Base-by-base conservation (phyloP, 2,113 vertebrate genomes). In the Myotis brandtii region DNA sequence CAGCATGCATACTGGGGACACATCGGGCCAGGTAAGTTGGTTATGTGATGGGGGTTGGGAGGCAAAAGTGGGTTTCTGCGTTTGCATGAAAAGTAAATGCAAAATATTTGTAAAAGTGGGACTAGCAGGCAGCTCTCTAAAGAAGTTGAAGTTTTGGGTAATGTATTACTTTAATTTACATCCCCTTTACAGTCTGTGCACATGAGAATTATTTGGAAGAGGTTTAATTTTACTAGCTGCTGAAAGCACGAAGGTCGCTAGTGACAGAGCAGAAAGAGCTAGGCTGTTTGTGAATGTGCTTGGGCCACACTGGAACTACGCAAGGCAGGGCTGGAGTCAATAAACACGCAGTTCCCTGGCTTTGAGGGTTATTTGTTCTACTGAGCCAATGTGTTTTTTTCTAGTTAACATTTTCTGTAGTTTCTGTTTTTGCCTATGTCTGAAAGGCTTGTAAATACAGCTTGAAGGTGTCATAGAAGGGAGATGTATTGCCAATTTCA, bases 81-180 rank as follows among this genome's bases (percentile, higher is more conserved):
- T 52, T 80, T 34, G 4, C 27, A 18, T 34, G 23, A 13, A 34
- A 43, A 10, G 32, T 48, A 94, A 91, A 79, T 66, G 48, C 17
- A 82, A 70, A 96, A 93, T 84, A 82, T 30, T 88, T 56, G 32
- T 34, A 95, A 96, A 94, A 96, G 54, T 88, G 64, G 94, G 67
- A 77, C 81, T 43, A 96, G 82, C 81, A 86, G 75, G 83, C 66
- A 95, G 89, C 93, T 96, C 94, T 94, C 92, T 94, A 97, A 97
- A 86, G 72, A 89, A 96, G 89, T 92, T 93, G 84, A 83, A 94
- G 95, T 98, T 94, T 75, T 94, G 77, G 88, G 79, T 98, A 98
- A 98, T 97, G 56, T 96, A 98, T 98, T 98, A 96, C 95, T 98
- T 98, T 98, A 98, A 98, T 98, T 98, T 98, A 97, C 98, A 97